Percentiles rank a stretch among this genome's conserved stretches.
phyloP scores from a whole-genome alignment of 2,888 invertebrate species.

The Drosophila villosipedis region DNA sequence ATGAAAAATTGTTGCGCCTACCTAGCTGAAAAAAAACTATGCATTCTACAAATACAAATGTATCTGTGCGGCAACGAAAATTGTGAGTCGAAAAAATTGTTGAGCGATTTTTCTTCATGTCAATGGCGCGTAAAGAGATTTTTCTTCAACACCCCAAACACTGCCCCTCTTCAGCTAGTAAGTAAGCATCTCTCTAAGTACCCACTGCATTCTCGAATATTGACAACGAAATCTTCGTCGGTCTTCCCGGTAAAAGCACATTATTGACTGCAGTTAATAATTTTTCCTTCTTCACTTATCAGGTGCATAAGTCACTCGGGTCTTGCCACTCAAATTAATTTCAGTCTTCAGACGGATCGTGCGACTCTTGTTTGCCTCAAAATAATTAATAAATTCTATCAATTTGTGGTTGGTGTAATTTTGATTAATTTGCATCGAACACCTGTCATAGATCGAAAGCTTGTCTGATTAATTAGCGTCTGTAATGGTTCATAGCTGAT shows the following conservation, averaged over 20 bases:
- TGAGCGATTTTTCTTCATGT: slow-evolving; percentile 80
- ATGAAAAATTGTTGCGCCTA: slow-evolving; percentile 64
- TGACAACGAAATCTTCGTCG: slow-evolving; percentile 57
- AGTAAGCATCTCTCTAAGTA: slow-evolving; percentile 31
- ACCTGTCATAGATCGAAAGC: slow-evolving; percentile 51
- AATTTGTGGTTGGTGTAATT: background rate
- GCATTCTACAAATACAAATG: slow-evolving; percentile 15
- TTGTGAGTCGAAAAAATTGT: slow-evolving; percentile 77
- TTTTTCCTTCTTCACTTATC: slow-evolving; percentile 27
- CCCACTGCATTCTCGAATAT: slow-evolving; percentile 76
- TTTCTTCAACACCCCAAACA: slow-evolving; percentile 57
- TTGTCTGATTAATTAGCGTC: slow-evolving; percentile 40
- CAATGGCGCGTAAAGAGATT: slow-evolving; percentile 64
- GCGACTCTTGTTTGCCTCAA: slow-evolving; percentile 5
- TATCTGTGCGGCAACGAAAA: slow-evolving; percentile 24
- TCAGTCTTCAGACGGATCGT: slow-evolving; percentile 4
- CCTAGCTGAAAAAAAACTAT: slow-evolving; percentile 17
- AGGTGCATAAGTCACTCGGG: slow-evolving; percentile 24
- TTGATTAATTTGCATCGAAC: slow-evolving; percentile 31
- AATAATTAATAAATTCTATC: slow-evolving; percentile 35
- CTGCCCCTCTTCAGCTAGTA: background rate
- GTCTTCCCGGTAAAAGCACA: slow-evolving; percentile 33
- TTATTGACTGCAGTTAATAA: slow-evolving; percentile 49
- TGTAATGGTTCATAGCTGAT: slow-evolving; percentile 34
- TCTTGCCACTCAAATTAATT: slow-evolving; percentile 1